Base-by-base conservation (phyloP, 2,888 invertebrate species). In the Proisotoma minuta region DNA sequence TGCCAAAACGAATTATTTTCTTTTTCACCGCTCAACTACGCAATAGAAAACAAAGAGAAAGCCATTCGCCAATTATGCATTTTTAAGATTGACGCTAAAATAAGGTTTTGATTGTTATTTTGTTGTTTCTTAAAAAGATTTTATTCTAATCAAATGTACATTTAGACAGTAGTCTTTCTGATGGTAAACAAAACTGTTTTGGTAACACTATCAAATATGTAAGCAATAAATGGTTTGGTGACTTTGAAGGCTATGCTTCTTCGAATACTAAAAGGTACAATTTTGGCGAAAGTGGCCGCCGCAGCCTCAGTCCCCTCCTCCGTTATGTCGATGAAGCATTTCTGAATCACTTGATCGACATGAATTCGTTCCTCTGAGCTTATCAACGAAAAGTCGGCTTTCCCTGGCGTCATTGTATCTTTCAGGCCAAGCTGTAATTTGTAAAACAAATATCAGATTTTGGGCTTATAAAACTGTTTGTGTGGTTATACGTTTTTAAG, bases 161-260 rank as follows among this genome's bases (percentile, higher is more conserved):
- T 10, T 34, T 34, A 34, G 8, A 34, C 15, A 10, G 34, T 34
- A 4, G 23, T 4, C 59, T 67, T 67, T 23, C 67, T 61, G 1
- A 48, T 23, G 5, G 63, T 43, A 48, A 67, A 67, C 1, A 67
- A 34, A 4, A 67, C 47, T 3, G 57, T 52, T 24, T 57, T 59
- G n/a, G 67, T 67, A 3, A 52, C 18, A 10, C 61, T 34, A 22
- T 67, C 67, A 39, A 52, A 64, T 10, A 67, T 64, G 58, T 64
- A 67, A 18, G 64, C 62, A 24, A 64, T 52, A 22, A 67, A 67
- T 2, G 67, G 64, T 23, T 63, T 43, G 22, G 63, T 64, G 15
- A 50, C 62, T 18, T 54, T 52, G 53, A 67, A 67, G 4, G 49
- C 12, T 15, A 49, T 49, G 15, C 20, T 22, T 49, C 49, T 49